Base-by-base conservation (phyloP, 2,888 invertebrate genomes). In the Parnassius apollo region DNA sequence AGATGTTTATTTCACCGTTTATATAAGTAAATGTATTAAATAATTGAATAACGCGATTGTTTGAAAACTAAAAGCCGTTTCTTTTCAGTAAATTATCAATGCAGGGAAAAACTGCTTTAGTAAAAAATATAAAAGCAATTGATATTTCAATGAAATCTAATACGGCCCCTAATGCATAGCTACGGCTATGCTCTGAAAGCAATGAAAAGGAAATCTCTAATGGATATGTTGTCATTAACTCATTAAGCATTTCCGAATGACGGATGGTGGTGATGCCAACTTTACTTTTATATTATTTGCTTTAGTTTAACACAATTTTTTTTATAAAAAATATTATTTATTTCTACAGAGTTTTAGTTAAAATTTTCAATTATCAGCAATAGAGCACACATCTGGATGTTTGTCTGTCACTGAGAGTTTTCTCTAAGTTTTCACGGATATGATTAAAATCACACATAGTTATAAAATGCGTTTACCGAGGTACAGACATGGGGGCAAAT, bases 181-280 rank as follows among this genome's bases (percentile, higher is more conserved):
- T 42, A 42, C 12, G 57, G 56, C 18, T 65, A 64, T 62, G 66
- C 59, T 57, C 65, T 70, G 68, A 69, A 75, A 75, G 75, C 74
- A 66, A 73, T 80, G 75, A 78, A 82, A 80, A 79, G 76, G 73
- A 82, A 80, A 76, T 75, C 71, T 75, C 73, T 83, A 81, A 83
- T 82, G 80, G 80, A 81, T 80, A 76, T 75, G 75, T 75, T 70
- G 74, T 71, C 69, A 77, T 78, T 77, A 73, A 75, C 73, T 71
- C 69, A 77, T 78, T 77, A 73, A 75, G 66, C 72, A 71, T 67
- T 73, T 68, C 71, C 66, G 69, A 76, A 80, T 82, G 80, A 81
- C 69, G 80, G 75, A 85, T 83, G 50, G 57, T 57, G 35, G 44
- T 9, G 22, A 25, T 58, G 44, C 63, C 59, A 55, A 59, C 46